phyloP scores from a whole-genome alignment of 2,888 invertebrate genomes.

The Diogma glabrata region DNA sequence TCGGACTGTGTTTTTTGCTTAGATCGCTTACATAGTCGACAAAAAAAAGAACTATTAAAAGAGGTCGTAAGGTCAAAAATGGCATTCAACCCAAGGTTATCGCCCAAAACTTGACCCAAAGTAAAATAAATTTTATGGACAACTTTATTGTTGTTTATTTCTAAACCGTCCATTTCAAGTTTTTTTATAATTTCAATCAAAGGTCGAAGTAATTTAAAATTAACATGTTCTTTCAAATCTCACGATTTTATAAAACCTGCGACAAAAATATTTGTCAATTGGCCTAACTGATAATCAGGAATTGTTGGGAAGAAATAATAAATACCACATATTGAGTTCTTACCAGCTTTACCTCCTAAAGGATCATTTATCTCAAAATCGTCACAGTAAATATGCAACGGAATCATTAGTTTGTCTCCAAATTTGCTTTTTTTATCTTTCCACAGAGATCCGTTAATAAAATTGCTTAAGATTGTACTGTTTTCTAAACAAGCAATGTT shows the following conservation, averaged over 20 bases:
- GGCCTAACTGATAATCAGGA: background rate
- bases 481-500: background rate
- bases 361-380: background rate
- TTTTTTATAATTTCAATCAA: background rate
- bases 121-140: constrained; percentile 13
- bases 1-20: constrained; percentile 15
- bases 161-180: background rate
- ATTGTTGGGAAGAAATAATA: background rate
- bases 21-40: constrained; percentile 16
- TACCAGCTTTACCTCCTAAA: background rate
- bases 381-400: background rate
- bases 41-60: constrained; percentile 16
- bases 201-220: background rate
- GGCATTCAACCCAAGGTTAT: constrained; percentile 18
- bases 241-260: background rate
- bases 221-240: background rate
- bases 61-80: constrained; percentile 16
- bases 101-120: constrained; percentile 18
- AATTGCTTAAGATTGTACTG: background rate
- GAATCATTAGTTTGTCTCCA: background rate
- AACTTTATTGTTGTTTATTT: background rate
- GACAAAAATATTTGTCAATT: background rate
- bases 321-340: background rate
- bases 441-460: background rate
- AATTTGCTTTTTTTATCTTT: background rate